phyloP scores from a whole-genome alignment of 2,797 vertebrate species.

The Propithecus deckenii region DNA sequence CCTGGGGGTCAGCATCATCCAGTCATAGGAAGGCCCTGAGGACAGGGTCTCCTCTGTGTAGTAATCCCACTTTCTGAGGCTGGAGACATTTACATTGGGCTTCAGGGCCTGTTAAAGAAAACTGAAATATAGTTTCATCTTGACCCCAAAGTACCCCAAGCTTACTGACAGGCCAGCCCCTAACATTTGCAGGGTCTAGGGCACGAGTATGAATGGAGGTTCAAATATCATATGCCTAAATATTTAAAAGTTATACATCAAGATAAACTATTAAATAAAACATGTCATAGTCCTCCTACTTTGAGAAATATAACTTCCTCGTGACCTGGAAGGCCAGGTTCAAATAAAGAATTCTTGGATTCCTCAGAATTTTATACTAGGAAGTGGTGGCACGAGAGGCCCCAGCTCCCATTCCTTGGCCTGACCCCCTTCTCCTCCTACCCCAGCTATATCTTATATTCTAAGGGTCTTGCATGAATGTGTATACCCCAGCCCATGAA shows the following conservation, averaged over 20 bases:
- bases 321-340: constrained; percentile 24
- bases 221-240: not conserved
- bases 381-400: not conserved
- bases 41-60: constrained; percentile 96
- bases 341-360: not conserved
- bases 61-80: constrained; percentile 96
- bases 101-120: constrained; percentile 89
- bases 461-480: not conserved
- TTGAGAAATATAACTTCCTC: not conserved
- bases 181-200: not conserved
- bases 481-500: not conserved
- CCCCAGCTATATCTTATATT: not conserved
- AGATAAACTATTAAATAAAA: constrained; percentile 41
- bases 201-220: not conserved
- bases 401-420: not conserved
- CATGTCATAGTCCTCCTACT: not conserved
- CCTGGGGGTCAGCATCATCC: constrained; percentile 89
- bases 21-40: constrained; percentile 95
- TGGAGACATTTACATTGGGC: constrained; percentile 91
- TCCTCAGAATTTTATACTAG: not conserved
- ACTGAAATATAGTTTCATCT: constrained; percentile 51
- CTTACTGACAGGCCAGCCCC: not conserved
- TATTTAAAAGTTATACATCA: constrained; percentile 41
- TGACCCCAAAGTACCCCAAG: not conserved
- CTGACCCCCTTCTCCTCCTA: not conserved